Evolutionary conservation across 1,140 invertebrate species (phyloP), one percentile per base, ranked within the genome.

Genomic region (Drusus annulatus): DNA sequence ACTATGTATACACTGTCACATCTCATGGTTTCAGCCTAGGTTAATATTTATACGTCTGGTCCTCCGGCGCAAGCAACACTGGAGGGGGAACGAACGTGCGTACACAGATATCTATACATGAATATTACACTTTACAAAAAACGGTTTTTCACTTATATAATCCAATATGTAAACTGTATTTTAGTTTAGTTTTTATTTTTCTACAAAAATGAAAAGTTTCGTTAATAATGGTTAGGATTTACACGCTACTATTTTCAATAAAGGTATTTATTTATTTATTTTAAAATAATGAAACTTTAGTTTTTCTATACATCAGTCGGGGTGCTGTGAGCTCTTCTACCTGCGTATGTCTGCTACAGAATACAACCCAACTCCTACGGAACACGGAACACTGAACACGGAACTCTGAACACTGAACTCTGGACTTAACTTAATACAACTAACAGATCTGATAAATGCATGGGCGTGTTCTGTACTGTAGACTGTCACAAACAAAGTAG

Each of bases 91-190:
- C 74, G 51, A 60, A 68, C 73, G 76, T 52, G 65, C 56, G 21
- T 56, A 31, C 51, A 19, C 58, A n/a, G 52, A 73, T 79, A 81
- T 79, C 82, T 81, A 84, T 83, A 83, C 77, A 83, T 71, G 76
- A 83, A 84, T 84, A 84, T 84, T 84, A 84, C 82, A 84, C 82
- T 84, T 84, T 84, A 84, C 82, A 84, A 84, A 84, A 77, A 80
- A 77, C 54, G 77, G 78, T 75, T 77, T 78, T 60, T 74, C 74
- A 68, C 69, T 83, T 79, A 79, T 79, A 79, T 79, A 79, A 79
- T 79, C 71, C 78, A 79, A 79, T 79, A 83, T 78, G 81, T 79
- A 83, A 78, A 83, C 65, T 62, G 79, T 80, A 79, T 79, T 81
- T 83, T 83, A 83, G 52, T 83, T 83, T 83, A 81, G 79, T 82